Evolutionary conservation across 2,888 invertebrate species (phyloP).

Genomic region (Mechanitis mazaeus): DNA sequence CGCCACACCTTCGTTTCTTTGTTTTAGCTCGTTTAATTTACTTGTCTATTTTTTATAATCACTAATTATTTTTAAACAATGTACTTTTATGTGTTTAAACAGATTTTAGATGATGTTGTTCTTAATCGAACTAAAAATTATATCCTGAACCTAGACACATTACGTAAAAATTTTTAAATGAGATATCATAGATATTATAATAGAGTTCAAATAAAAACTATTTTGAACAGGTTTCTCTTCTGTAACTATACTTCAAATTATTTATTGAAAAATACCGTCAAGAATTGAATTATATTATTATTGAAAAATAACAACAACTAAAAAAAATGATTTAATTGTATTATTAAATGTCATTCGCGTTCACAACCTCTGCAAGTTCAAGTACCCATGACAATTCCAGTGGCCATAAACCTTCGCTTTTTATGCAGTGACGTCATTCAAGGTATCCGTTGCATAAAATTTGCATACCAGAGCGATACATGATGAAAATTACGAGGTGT

Average conservation of each 20-base stretch:
- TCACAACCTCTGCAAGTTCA: constrained; percentile 55
- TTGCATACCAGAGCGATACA: constrained; percentile 24
- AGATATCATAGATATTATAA: too few relatives aligned
- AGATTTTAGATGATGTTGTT: background rate
- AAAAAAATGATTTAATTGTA: background rate
- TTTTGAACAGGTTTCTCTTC: too few relatives aligned
- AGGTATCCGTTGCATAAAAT: constrained; percentile 23
- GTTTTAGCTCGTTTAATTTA: constrained; percentile 10
- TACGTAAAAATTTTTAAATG: too few relatives aligned
- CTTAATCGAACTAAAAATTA: too few relatives aligned
- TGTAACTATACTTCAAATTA: background rate
- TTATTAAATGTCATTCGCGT: constrained; percentile 36
- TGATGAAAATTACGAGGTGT: constrained; percentile 23
- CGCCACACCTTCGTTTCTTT: constrained; percentile 61
- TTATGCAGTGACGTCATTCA: constrained; percentile 16
- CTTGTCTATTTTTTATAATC: background rate
- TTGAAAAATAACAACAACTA: background rate
- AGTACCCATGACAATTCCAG: constrained; percentile 43
- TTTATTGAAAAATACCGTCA: background rate
- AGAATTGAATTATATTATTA: background rate
- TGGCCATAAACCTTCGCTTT: background rate
- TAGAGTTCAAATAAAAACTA: too few relatives aligned
- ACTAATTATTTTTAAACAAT: background rate
- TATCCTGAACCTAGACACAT: too few relatives aligned
- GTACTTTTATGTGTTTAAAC: constrained; percentile 1